Evolutionary conservation across 2,113 vertebrate species (phyloP).

Genomic region (Clinocottus analis): DNA sequence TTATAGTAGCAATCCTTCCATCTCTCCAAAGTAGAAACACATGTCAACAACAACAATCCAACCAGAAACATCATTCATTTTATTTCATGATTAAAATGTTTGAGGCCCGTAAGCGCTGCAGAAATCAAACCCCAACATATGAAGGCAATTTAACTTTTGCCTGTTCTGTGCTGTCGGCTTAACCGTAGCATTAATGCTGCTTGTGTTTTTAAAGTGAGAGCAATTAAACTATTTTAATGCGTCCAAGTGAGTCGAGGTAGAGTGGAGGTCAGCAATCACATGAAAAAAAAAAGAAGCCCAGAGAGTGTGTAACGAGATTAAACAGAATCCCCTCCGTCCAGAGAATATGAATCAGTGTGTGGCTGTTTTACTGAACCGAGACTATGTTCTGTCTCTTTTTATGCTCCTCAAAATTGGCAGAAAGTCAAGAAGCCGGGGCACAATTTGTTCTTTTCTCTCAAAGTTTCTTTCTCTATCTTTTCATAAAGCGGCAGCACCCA

Average conservation of each 20-base stretch:
- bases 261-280: conserved; percentile 47
- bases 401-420: conserved; percentile 54
- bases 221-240: conserved; percentile 60
- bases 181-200: conserved; percentile 18
- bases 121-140: background rate
- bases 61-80: background rate
- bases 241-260: conserved; percentile 38
- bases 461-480: conserved; percentile 43
- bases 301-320: conserved; percentile 59
- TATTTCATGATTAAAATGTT: background rate
- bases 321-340: conserved; percentile 52
- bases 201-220: conserved; percentile 35
- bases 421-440: conserved; percentile 64
- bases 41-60: background rate
- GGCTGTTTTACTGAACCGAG: conserved; percentile 59
- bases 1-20: background rate
- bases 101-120: conserved; percentile 7
- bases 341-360: conserved; percentile 64
- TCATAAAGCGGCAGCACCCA: conserved; percentile 44
- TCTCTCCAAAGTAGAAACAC: background rate
- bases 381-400: conserved; percentile 50
- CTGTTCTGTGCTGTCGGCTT: background rate
- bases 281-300: conserved; percentile 18
- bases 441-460: conserved; percentile 67
- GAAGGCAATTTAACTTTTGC: conserved; percentile 5